phyloP scores from a whole-genome alignment of 2,888 invertebrate species.

The Melitaea athalia region DNA sequence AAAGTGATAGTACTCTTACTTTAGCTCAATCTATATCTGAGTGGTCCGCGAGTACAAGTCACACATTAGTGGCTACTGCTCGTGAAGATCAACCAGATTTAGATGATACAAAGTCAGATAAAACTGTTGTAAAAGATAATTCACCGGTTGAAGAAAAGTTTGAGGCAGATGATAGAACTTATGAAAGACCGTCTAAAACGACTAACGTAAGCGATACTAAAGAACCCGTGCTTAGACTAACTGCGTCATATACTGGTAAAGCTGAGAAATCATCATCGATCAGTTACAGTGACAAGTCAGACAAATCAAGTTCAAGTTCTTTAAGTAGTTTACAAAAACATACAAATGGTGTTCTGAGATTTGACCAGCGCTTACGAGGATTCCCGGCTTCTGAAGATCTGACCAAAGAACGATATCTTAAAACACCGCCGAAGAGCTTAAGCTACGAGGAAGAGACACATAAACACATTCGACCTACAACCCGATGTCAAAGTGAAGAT shows the following conservation, averaged over 20 bases:
- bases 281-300: conserved; percentile 77
- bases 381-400: conserved; percentile 57
- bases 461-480: conserved; percentile 75
- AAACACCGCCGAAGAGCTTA: conserved; percentile 74
- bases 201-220: conserved; percentile 51
- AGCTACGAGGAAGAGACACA: conserved; percentile 75
- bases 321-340: conserved; percentile 76
- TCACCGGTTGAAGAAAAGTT: conserved; percentile 51
- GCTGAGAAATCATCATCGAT: conserved; percentile 78
- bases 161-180: conserved; percentile 51
- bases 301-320: conserved; percentile 79
- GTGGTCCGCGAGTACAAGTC: conserved; percentile 91
- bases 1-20: conserved; percentile 90
- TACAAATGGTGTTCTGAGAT: conserved; percentile 66
- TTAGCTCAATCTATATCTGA: conserved; percentile 91
- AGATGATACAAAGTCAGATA: conserved; percentile 73
- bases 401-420: conserved; percentile 65
- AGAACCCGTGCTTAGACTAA: conserved; percentile 65
- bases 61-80: conserved; percentile 86
- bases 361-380: conserved; percentile 66
- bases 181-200: conserved; percentile 51
- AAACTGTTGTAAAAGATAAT: conserved; percentile 73
- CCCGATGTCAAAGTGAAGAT: conserved; percentile 84
- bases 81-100: conserved; percentile 72
- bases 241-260: conserved; percentile 60